Base-by-base conservation (phyloP, 2,113 vertebrate species). In the Tachysurus vachellii region DNA sequence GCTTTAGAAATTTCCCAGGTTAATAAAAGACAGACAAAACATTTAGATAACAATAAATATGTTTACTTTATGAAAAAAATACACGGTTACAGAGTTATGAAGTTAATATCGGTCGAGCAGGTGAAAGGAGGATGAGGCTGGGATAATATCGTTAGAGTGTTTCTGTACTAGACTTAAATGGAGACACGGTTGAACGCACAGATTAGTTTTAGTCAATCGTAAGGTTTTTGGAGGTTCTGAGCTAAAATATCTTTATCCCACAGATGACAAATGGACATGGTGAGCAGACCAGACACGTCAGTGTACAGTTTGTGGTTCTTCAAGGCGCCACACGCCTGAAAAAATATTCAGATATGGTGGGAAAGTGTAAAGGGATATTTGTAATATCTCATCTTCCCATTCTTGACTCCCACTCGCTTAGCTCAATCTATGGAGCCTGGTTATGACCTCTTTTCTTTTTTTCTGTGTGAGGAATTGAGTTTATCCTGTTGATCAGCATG, bases 271-370 rank as follows among this genome's bases (percentile, higher is more conserved):
- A 36, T 23, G 11, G 31, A 9, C 10, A 59, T 21, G 21, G 56
- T 31, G 56, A 42, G 28, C 56, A 59, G 79, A 23, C 17, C 54
- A 80, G 79, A 59, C 31, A 42, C 2, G 19, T 42, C 7, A 80
- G 31, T 23, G 47, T 77, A 12, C 47, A 17, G 75, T 13, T 53
- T 16, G 75, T 2, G 26, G 75, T 31, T 79, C 44, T 79, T 79
- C 50, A 54, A 79, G 75, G 75, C 75, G 75, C 75, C 75, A 56
- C 75, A 54, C 3, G 75, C 50, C 50, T 79, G 50, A 28, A 54
- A 54, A 54, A 54, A 79, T 26, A 77, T 28, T 77, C 44, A 26
- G 26, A 77, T 77, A 54, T 16, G 50, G 26, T 54, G 50, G 50
- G 75, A 77, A 77, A 53, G 75, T 54, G 47, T n/a, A 54, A n/a